Base-by-base conservation (phyloP, 2,797 vertebrate species). In the Podarcis siculus region DNA sequence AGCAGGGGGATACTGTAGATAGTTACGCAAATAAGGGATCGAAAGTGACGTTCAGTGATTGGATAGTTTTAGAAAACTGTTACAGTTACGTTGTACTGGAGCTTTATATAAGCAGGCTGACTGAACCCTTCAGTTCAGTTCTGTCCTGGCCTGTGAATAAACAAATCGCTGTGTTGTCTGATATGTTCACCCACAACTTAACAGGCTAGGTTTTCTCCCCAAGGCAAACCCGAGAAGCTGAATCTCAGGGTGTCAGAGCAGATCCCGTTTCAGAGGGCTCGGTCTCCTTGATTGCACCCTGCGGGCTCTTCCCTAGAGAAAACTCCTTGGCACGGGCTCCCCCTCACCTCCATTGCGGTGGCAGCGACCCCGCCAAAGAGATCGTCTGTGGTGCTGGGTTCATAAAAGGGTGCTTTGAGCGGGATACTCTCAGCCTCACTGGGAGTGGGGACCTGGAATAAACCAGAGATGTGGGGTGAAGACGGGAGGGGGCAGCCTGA, bases 331-430 rank as follows among this genome's bases (percentile, higher is more conserved):
- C 42, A 8, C 4, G 45, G 19, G 30, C 37, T 3, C 23, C 27
- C 76, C 78, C 72, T 32, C 1, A 7, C 86, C 88, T 89, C 88
- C 72, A 4, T 76, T n/a, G 39, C 12, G 30, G 78, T 49, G 37
- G 39, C 2, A 71, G 79, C 82, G 90, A 95, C 94, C 94, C 94
- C 95, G 45, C 96, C 95, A 5, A 93, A 1, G 49, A 84, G 32
- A 35, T 67, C 77, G 1, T 35, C 88, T 0, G 90, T 72, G 55
- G 81, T 9, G 1, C 86, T 91, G 58, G 94, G 83, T 32, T 95
- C 93, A 1, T 93, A 95, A 85, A 94, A 95, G n/a, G 94, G 93
- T 5, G 93, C 93, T 93, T 95, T 96, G 88, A 95, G 94, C 5
- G 95, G 93, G 86, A 89, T 92, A 81, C 92, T 92, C 79, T 96